Base-by-base conservation (phyloP, 2,797 vertebrate genomes). In the Oryzias sinensis region DNA sequence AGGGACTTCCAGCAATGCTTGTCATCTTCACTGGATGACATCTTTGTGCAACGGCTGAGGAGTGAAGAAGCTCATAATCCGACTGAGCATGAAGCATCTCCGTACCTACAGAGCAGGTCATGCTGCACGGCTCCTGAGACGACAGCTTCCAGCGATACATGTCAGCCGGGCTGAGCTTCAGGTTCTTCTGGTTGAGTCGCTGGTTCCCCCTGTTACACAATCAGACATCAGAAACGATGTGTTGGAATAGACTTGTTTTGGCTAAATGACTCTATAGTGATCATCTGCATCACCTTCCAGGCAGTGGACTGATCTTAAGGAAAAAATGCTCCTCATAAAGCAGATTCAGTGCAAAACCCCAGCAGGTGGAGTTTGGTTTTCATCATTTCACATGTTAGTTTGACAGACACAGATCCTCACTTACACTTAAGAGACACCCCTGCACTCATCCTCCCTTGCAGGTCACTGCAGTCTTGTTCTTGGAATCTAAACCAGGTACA, bases 131-230 rank as follows among this genome's bases (percentile, higher is more conserved):
- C 87, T 98, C 97, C 4, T 99, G 97, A 18, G 96, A 95, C 2
- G 96, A 98, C 9, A 99, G 91, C 68, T 99, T 99, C 97, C 97
- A 99, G 68, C 97, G 93, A 85, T 99, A 99, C 96, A 98, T 96
- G 86, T 99, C 97, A 2, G 97, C 96, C 0, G 96, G 82, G 64
- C 96, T 99, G 87, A 96, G 86, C 44, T 94, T 95, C 76, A 93
- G 92, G 79, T 95, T 95, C 90, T 97, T 98, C 81, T 93, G 93
- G 27, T 92, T 79, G 64, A 94, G 79, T 80, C 94, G 95, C 79
- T 94, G 92, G 84, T 96, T 93, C 80, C 90, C 93, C 88, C 96
- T 98, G 91, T 68, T 29, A 55, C n/a, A 54, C 49, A 64, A 13
- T 63, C 20, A 63, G 37, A 53, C 25, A 53, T 37, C 33, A 27